phyloP scores from a whole-genome alignment of 2,888 invertebrate species.

The Uropetala carovei region DNA sequence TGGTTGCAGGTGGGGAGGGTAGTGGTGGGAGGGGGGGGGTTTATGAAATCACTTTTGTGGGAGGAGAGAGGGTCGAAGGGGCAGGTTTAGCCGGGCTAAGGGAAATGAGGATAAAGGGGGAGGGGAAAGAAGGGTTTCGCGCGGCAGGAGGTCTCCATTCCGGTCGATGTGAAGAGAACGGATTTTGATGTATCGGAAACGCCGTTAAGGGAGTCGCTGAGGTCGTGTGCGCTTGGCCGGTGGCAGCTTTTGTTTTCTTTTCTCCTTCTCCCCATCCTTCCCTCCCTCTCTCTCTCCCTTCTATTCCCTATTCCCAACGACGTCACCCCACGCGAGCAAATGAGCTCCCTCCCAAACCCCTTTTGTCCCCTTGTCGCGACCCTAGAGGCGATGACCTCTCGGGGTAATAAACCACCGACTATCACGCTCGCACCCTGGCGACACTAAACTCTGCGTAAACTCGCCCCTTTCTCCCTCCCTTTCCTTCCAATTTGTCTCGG shows the following conservation, averaged over 20 bases:
- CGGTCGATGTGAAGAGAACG: slow-evolving; percentile 49
- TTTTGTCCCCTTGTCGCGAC: not conserved
- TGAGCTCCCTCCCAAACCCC: not conserved
- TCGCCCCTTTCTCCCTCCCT: not conserved
- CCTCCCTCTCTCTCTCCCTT: too few species aligned
- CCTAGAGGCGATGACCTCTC: slow-evolving; percentile 27
- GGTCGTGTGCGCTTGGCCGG: slow-evolving; percentile 37
- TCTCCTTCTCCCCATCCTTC: not conserved
- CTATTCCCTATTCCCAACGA: not conserved
- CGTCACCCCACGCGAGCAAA: not conserved
- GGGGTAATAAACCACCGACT: not conserved
- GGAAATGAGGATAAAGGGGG: not conserved
- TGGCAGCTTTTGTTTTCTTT: slow-evolving; percentile 8
- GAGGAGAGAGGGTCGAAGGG: not conserved
- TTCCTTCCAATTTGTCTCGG: not conserved
- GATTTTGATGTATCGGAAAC: slow-evolving; percentile 58
- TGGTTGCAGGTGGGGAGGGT: not conserved
- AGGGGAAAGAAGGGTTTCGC: not conserved
- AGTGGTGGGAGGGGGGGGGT: not conserved
- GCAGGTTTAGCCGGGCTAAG: not conserved
- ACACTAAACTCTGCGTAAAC: not conserved
- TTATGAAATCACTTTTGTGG: slow-evolving; percentile 43
- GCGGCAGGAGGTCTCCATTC: slow-evolving; percentile 26
- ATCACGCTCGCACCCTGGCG: not conserved
- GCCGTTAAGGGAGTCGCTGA: slow-evolving; percentile 37